Evolutionary conservation across 1,140 invertebrate genomes (phyloP).

Genomic region (Drosophila gunungcola): DNA sequence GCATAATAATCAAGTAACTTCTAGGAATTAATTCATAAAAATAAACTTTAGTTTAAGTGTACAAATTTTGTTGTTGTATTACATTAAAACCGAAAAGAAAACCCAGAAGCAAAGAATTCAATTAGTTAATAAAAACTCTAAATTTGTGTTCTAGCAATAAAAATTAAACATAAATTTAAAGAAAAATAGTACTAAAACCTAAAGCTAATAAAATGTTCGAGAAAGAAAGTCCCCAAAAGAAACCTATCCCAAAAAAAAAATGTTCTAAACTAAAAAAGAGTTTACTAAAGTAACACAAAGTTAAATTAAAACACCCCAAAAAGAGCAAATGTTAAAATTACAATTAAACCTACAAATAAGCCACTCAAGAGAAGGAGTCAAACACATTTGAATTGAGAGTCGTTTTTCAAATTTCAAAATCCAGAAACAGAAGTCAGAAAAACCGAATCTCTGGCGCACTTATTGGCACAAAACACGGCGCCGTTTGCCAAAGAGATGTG

Average conservation of each 20-base stretch:
- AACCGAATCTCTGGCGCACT: slow-evolving; percentile 45
- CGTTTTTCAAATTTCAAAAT: slow-evolving; percentile 57
- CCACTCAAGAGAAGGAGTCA: slow-evolving; percentile 36
- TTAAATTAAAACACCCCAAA: slow-evolving; percentile 70
- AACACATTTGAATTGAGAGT: slow-evolving; percentile 55
- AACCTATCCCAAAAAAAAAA: slow-evolving; percentile 61
- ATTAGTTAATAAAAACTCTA: slow-evolving; percentile 62
- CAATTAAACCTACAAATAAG: slow-evolving; percentile 75
- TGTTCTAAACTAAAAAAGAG: slow-evolving; percentile 72
- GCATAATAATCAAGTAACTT: slow-evolving; percentile 74
- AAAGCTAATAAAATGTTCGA: slow-evolving; percentile 48
- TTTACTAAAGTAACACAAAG: slow-evolving; percentile 76
- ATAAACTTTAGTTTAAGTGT: slow-evolving; percentile 77
- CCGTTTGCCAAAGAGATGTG: slow-evolving; percentile 42
- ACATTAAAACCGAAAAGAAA: slow-evolving; percentile 60
- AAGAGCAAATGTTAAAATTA: slow-evolving; percentile 81
- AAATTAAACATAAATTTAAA: slow-evolving; percentile 67
- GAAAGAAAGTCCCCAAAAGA: slow-evolving; percentile 42
- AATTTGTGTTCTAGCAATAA: slow-evolving; percentile 83
- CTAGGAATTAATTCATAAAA: slow-evolving; percentile 73
- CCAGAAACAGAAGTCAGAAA: slow-evolving; percentile 40
- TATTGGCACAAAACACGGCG: slow-evolving; percentile 63
- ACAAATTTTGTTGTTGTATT: slow-evolving; percentile 81
- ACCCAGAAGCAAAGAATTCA: slow-evolving; percentile 38
- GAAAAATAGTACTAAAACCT: slow-evolving; percentile 41